Percentiles rank a stretch among this genome's conserved stretches.
Conservation (phyloP, 2,797 vertebrate species). For the Ctenosaura bakeri region DNA sequence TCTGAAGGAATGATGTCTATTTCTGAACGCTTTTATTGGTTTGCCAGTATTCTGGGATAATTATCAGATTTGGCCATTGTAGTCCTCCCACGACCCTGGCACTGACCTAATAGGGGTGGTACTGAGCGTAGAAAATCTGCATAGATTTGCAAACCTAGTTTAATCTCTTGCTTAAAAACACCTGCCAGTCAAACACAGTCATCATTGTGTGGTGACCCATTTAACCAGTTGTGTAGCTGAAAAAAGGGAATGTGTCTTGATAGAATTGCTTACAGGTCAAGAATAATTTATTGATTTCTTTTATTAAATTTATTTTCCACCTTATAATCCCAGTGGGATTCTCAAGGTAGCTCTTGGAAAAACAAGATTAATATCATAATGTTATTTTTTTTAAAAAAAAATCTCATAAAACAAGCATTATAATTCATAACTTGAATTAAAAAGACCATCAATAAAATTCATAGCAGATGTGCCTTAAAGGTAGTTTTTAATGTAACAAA, state of each 20-base stretch:
- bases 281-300: slow-evolving; percentile 12
- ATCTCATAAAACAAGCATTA: neutral
- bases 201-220: neutral
- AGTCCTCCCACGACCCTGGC: no score
- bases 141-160: neutral
- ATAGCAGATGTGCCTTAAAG: neutral
- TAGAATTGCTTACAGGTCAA: slow-evolving; percentile 6
- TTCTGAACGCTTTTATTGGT: neutral
- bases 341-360: neutral
- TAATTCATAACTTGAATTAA: neutral
- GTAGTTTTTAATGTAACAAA: neutral
- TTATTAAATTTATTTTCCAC: slow-evolving; percentile 10
- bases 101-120: neutral
- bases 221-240: neutral
- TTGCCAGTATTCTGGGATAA: neutral
- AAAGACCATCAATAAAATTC: neutral
- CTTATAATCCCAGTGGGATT: neutral
- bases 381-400: neutral
- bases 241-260: neutral
- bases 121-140: neutral
- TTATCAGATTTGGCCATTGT: neutral
- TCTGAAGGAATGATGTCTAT: neutral
- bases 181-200: neutral
- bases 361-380: neutral
- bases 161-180: no score